These are phyloP conservation scores for Beris chalybata DNA, from an alignment of 2,888 invertebrate species.

Conservation along the genomic window DNA sequence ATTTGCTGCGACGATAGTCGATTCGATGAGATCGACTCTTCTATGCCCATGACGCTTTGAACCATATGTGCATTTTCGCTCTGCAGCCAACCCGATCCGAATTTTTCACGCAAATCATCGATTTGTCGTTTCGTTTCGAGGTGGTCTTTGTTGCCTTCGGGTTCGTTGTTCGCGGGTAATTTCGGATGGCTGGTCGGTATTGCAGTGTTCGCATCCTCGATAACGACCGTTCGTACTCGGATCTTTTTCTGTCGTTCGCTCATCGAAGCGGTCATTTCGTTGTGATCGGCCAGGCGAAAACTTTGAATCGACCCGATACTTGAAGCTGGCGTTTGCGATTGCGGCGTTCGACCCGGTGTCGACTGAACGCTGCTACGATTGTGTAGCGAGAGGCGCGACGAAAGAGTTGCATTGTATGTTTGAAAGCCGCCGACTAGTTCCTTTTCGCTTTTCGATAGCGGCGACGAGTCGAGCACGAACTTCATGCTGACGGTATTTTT, in stretches of 20 bases:
- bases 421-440: slow-evolving; percentile 56
- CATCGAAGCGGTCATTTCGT: slow-evolving; percentile 33
- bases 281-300: slow-evolving; percentile 36
- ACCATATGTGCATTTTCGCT: slow-evolving; percentile 59
- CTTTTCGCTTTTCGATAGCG: slow-evolving; percentile 61
- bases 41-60: slow-evolving; percentile 61
- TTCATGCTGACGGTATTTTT: slow-evolving; percentile 59
- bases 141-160: slow-evolving; percentile 56
- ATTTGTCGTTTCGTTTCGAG: slow-evolving; percentile 64
- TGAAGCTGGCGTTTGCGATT: slow-evolving; percentile 47
- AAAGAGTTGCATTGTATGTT: slow-evolving; percentile 39
- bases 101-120: slow-evolving; percentile 60
- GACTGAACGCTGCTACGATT: slow-evolving; percentile 32
- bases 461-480: slow-evolving; percentile 62
- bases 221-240: slow-evolving; percentile 57
- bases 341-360: slow-evolving; percentile 35
- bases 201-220: slow-evolving; percentile 44
- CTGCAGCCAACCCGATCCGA: slow-evolving; percentile 66
- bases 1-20: slow-evolving; percentile 45
- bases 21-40: slow-evolving; percentile 8
- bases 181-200: slow-evolving; percentile 26
- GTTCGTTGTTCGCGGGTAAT: neutral
- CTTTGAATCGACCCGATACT: slow-evolving; percentile 50
- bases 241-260: slow-evolving; percentile 45
- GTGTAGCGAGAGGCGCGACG: slow-evolving; percentile 3